These are phyloP conservation scores for Lysandra bellargus DNA, from an alignment of 2,888 invertebrate genomes.

Conservation along the genomic window DNA sequence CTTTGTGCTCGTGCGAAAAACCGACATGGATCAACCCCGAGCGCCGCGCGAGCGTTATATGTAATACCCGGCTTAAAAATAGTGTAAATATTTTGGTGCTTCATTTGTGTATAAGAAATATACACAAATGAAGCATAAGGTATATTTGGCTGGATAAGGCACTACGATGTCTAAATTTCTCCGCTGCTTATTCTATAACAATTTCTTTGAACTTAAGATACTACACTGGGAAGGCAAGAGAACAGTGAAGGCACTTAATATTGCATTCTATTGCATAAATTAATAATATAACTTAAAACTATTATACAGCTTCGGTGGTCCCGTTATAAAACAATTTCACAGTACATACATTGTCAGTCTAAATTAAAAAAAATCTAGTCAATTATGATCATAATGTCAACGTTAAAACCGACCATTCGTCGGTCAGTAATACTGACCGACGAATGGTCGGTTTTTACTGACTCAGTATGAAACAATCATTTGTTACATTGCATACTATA, in stretches of 20 bases:
- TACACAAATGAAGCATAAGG: too few relatives aligned
- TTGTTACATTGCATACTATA: not conserved
- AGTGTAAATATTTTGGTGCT: slow-evolving; percentile 1
- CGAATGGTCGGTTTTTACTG: too few relatives aligned
- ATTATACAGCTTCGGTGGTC: slow-evolving; percentile 32
- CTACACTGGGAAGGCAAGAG: slow-evolving; percentile 16
- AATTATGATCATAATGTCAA: not conserved
- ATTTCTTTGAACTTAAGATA: not conserved
- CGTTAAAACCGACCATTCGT: not conserved
- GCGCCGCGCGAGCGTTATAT: too few relatives aligned
- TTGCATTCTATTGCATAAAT: slow-evolving; percentile 24
- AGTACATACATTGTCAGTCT: slow-evolving; percentile 27
- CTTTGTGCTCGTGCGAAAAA: too few relatives aligned
- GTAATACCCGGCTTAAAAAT: not conserved
- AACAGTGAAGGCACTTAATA: slow-evolving; percentile 16
- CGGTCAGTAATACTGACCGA: too few relatives aligned
- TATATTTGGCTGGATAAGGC: not conserved
- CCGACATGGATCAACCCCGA: too few relatives aligned
- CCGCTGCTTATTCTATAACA: not conserved
- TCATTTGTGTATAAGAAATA: not conserved
- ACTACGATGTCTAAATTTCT: not conserved
- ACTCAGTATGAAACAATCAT: not conserved
- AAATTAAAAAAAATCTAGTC: slow-evolving; percentile 3
- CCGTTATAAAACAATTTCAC: slow-evolving; percentile 23
- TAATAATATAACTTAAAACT: slow-evolving; percentile 28